phyloP scores from a whole-genome alignment of 30 jellyfish, hydroid and myxozoan species.

The Chrysaora quinquecirrha region DNA sequence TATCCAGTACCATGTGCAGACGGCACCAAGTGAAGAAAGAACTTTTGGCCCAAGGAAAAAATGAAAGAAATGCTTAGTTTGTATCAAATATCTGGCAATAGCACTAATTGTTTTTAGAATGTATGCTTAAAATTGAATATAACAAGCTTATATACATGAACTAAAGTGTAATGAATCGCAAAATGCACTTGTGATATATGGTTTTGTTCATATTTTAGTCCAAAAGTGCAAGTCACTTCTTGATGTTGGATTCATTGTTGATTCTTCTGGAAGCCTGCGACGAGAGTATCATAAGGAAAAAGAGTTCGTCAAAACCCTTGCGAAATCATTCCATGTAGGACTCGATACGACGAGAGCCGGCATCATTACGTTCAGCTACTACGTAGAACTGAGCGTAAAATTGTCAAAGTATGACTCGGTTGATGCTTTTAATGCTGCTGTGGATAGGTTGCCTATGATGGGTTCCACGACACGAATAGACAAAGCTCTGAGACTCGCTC shows the following conservation, averaged over 20 bases:
- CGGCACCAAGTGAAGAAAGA: no score
- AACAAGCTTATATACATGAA: no score
- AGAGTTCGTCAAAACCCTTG: slow-evolving; percentile 54
- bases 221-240: slow-evolving; percentile 75
- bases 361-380: slow-evolving; percentile 68
- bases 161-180: no score
- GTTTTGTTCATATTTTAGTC: slow-evolving; percentile 1
- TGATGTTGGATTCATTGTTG: slow-evolving; percentile 77
- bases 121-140: no score
- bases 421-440: slow-evolving; percentile 64
- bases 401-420: slow-evolving; percentile 41
- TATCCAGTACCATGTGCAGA: no score
- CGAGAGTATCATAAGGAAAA: slow-evolving; percentile 67
- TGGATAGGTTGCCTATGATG: slow-evolving; percentile 70
- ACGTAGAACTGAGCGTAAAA: slow-evolving; percentile 68
- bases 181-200: no score
- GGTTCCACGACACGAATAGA: slow-evolving; percentile 81
- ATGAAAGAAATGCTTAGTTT: no score
- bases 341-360: slow-evolving; percentile 56
- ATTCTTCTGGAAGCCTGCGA: slow-evolving; percentile 80
- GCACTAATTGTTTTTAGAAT: no score
- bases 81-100: no score
- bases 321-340: slow-evolving; percentile 63
- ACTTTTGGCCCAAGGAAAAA: no score
- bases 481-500: slow-evolving; percentile 67